phyloP scores from a whole-genome alignment of 2,888 invertebrate genomes.

The Pseudococcus longispinus region DNA sequence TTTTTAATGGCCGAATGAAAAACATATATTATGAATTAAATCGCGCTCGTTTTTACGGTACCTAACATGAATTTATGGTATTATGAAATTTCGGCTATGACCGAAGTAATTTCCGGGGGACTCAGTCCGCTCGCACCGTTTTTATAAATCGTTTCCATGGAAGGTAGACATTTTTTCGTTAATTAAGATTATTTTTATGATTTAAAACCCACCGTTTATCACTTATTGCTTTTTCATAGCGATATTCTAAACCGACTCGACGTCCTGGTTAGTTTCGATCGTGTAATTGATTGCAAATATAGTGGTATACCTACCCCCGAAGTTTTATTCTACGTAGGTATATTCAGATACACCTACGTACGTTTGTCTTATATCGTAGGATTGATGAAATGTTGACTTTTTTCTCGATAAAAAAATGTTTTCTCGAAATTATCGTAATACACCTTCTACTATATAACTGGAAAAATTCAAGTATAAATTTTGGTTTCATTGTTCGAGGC shows the following conservation, averaged over 20 bases:
- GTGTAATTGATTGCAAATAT: neutral
- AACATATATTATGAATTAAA: slow-evolving; percentile 28
- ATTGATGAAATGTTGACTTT: no score
- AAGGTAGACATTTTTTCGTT: neutral
- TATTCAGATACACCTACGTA: no score
- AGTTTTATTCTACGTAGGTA: no score
- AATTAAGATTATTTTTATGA: slow-evolving; percentile 3
- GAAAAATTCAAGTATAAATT: no score
- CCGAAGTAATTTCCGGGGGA: slow-evolving; percentile 15
- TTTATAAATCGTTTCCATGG: neutral
- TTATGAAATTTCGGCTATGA: slow-evolving; percentile 10
- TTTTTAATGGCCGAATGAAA: slow-evolving; percentile 15
- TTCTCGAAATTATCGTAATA: no score
- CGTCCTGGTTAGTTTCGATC: neutral
- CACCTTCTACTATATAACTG: no score
- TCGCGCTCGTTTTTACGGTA: neutral
- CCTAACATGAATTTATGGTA: slow-evolving; percentile 19
- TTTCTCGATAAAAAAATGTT: no score
- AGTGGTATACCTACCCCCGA: neutral
- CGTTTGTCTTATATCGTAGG: no score
- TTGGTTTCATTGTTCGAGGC: no score
- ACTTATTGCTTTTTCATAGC: neutral
- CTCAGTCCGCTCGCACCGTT: neutral
- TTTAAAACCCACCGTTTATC: neutral
- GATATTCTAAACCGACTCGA: neutral